phyloP scores from a whole-genome alignment of 2,113 vertebrate species.

The Gallinago jamesoni region DNA sequence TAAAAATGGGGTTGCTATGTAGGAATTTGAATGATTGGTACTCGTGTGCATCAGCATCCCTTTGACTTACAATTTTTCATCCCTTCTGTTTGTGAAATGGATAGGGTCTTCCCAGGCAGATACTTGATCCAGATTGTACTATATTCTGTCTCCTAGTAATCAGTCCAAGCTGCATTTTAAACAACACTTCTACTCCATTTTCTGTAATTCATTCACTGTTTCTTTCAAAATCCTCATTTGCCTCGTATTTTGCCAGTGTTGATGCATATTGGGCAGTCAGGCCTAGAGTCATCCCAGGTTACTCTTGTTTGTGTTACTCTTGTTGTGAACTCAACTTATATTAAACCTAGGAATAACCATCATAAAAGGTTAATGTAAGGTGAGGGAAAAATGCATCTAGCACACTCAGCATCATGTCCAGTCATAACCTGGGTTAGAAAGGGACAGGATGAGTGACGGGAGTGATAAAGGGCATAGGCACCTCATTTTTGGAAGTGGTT shows the following conservation, averaged over 20 bases:
- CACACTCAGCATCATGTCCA: neutral
- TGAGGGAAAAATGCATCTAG: neutral
- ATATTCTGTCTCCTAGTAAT: neutral
- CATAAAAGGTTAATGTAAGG: neutral
- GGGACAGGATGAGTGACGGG: neutral
- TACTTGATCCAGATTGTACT: neutral
- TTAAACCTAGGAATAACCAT: neutral
- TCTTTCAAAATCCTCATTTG: neutral
- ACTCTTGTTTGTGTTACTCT: neutral
- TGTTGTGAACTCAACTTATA: neutral
- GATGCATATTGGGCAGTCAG: neutral
- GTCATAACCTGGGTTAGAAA: neutral
- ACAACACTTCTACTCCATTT: neutral
- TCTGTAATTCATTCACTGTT: neutral
- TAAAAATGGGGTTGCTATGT: neutral
- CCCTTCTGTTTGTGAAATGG: neutral
- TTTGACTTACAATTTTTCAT: neutral
- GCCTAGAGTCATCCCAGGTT: neutral
- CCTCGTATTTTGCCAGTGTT: neutral
- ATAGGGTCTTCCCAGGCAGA: neutral
- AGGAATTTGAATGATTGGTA: neutral
- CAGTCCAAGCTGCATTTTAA: neutral
- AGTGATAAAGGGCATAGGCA: neutral
- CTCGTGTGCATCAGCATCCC: neutral
- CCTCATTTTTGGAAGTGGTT: neutral